A percentile compares a stretch with the other conserved stretches of the same genome.
phyloP scores from a whole-genome alignment of 2,113 vertebrate genomes.

The Cinclus mexicanus region DNA sequence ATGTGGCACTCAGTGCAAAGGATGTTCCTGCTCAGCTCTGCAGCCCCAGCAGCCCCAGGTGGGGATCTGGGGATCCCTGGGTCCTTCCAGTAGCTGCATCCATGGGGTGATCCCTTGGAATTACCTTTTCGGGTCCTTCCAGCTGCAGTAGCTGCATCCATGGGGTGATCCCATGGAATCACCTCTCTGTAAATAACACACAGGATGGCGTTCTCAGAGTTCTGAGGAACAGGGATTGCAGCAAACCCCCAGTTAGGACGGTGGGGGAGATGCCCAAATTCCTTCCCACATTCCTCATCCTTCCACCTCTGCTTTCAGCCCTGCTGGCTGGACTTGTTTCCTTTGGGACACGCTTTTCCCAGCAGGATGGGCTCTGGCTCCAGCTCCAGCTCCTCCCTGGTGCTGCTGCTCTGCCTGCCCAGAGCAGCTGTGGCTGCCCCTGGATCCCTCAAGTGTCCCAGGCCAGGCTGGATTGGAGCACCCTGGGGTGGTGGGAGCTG shows the following conservation, averaged over 20 bases:
- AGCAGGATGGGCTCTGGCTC: neutral
- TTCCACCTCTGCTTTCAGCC: accelerated
- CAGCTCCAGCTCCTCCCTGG: neutral
- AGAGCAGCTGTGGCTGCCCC: neutral
- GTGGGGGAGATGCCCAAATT: accelerated
- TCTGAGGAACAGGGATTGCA: neutral
- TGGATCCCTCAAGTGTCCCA: neutral
- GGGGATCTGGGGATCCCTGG: neutral
- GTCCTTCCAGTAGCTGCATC: neutral
- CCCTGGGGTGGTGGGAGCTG: accelerated
- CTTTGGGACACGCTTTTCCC: neutral
- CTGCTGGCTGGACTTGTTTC: neutral
- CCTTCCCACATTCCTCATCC: neutral
- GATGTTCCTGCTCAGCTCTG: neutral
- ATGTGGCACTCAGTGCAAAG: neutral
- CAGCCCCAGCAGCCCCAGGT: neutral
- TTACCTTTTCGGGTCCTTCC: neutral
- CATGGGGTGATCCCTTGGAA: neutral
- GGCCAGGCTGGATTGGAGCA: neutral
- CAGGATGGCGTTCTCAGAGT: accelerated
- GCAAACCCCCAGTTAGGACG: accelerated
- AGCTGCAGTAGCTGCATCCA: neutral
- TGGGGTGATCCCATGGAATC: neutral
- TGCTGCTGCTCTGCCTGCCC: neutral
- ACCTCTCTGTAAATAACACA: accelerated